Percentiles rank a stretch among this genome's conserved stretches.
phyloP scores from a whole-genome alignment of 2,888 invertebrate species.

The Tridacna gigas region DNA sequence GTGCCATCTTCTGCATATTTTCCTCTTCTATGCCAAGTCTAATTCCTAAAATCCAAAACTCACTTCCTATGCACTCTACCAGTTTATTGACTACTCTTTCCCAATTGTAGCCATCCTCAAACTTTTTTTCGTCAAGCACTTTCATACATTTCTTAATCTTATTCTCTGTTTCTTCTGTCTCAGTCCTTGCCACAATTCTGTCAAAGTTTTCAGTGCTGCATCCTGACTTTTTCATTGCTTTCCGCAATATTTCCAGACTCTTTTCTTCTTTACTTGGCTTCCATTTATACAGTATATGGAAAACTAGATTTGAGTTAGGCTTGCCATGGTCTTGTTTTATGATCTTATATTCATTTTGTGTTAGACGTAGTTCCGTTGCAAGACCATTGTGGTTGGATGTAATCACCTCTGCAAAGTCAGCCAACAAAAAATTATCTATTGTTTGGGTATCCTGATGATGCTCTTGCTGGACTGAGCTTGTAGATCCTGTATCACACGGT shows the following conservation, averaged over 20 bases:
- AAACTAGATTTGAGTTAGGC: not conserved
- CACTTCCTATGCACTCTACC: not conserved
- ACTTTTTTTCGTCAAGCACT: not conserved
- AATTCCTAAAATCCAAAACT: not conserved
- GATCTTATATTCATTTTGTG: not conserved
- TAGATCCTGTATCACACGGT: not conserved
- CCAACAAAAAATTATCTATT: not conserved
- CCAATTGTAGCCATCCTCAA: no score
- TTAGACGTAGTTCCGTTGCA: not conserved
- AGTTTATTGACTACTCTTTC: not conserved
- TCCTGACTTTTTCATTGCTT: not conserved
- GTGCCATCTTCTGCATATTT: not conserved
- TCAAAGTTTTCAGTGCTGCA: not conserved
- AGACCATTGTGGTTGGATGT: not conserved
- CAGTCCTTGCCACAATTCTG: not conserved
- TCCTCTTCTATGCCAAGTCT: not conserved
- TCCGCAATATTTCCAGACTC: not conserved
- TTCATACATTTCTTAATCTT: not conserved
- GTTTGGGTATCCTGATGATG: not conserved
- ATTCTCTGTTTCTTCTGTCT: not conserved
- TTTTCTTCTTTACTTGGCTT: not conserved
- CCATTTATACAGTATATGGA: not conserved
- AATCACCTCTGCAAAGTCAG: not conserved
- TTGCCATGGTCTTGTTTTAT: not conserved
- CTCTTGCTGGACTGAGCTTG: not conserved